These are phyloP conservation scores for Leptarthrus brevirostris DNA, from an alignment of 2,888 invertebrate species.

Conservation along the genomic window DNA sequence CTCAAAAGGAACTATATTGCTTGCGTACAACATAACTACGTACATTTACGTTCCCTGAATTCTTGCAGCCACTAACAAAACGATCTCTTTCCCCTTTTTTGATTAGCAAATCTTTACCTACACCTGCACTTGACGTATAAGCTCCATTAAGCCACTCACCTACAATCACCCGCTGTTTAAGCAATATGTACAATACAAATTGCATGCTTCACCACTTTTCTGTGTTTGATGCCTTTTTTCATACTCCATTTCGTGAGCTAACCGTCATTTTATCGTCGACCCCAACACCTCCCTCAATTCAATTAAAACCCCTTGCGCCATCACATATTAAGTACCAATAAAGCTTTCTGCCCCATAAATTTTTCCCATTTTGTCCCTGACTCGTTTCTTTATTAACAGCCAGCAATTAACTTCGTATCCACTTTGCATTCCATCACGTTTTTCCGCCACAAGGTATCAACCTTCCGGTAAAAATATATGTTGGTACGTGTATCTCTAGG, in stretches of 20 bases:
- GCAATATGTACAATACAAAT: slow-evolving; percentile 15
- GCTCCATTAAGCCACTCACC: neutral
- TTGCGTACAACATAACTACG: neutral
- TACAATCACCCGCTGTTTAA: neutral
- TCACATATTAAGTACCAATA: slow-evolving; percentile 42
- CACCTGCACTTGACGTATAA: neutral
- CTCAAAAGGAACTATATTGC: too few relatives aligned
- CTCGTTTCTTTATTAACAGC: slow-evolving; percentile 38
- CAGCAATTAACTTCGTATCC: slow-evolving; percentile 39
- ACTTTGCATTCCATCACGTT: slow-evolving; percentile 41
- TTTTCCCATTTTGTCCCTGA: slow-evolving; percentile 35
- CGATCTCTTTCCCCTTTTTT: slow-evolving; percentile 7
- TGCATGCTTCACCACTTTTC: slow-evolving; percentile 26
- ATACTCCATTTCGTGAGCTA: slow-evolving; percentile 32
- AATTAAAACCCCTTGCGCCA: slow-evolving; percentile 33
- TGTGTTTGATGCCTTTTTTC: slow-evolving; percentile 36
- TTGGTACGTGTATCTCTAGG: neutral
- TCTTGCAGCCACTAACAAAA: slow-evolving; percentile 27
- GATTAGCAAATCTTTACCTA: slow-evolving; percentile 20
- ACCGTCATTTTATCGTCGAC: slow-evolving; percentile 26
- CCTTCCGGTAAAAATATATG: slow-evolving; percentile 26
- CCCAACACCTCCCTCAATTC: slow-evolving; percentile 32
- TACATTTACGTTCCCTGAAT: neutral
- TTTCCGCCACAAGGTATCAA: slow-evolving; percentile 37
- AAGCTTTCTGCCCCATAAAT: slow-evolving; percentile 41